Evolutionary conservation across 2,888 invertebrate genomes (phyloP).

Genomic region (Scaptomyza flava): DNA sequence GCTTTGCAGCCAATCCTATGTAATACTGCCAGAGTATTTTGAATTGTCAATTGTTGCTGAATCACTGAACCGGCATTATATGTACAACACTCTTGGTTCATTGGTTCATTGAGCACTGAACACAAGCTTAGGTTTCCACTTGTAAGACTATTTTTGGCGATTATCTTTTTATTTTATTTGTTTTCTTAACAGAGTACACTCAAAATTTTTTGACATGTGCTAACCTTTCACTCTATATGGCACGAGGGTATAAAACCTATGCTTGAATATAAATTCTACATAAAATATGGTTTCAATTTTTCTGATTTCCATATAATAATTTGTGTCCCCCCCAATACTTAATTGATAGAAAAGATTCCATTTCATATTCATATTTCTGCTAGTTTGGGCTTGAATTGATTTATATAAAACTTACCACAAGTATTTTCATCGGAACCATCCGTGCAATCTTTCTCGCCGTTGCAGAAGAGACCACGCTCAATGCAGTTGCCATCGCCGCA

Average conservation of each 20-base stretch:
- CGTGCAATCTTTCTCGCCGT: conserved; percentile 94
- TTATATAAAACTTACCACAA: conserved; percentile 88
- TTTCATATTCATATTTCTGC: too few species aligned
- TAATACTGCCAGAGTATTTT: conserved; percentile 45
- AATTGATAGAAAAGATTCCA: too few species aligned
- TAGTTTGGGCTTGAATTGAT: too few species aligned
- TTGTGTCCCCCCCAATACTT: too few species aligned
- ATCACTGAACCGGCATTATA: conserved; percentile 39
- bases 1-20: conserved; percentile 58
- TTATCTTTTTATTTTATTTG: conserved; percentile 4
- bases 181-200: neutral
- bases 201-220: conserved; percentile 1
- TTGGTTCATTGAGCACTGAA: conserved; percentile 25
- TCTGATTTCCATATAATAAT: too few species aligned
- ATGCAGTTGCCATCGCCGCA: conserved; percentile 95
- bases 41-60: conserved; percentile 34
- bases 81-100: conserved; percentile 3
- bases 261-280: too few species aligned
- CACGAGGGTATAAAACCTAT: too few species aligned
- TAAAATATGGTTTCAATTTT: too few species aligned
- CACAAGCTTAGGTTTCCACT: conserved; percentile 16
- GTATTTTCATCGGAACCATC: conserved; percentile 96
- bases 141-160: conserved; percentile 7
- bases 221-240: conserved; percentile 22
- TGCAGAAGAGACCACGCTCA: conserved; percentile 95